Conservation (phyloP, 2,113 vertebrate genomes). For the Capreolus pygargus region DNA sequence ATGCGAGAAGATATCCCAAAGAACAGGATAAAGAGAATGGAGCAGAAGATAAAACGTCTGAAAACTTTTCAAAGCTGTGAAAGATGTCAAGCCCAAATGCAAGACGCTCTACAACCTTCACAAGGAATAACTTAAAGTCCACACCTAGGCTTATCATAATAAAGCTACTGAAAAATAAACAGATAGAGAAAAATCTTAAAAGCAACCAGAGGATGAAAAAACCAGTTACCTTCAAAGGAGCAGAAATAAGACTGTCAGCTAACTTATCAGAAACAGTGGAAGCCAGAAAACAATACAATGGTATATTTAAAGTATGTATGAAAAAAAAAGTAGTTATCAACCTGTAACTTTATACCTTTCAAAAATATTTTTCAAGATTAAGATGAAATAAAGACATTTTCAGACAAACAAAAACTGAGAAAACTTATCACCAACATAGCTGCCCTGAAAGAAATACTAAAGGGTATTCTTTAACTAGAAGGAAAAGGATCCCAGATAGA, state of each 20-base stretch:
- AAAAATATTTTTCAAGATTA: neutral
- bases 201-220: neutral
- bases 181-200: neutral
- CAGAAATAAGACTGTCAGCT: neutral
- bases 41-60: neutral
- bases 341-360: neutral
- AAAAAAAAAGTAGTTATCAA: neutral
- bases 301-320: neutral
- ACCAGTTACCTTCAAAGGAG: neutral
- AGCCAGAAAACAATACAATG: neutral
- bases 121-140: neutral
- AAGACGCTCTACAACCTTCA: constrained; percentile 12
- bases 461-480: neutral
- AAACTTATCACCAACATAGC: neutral
- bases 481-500: neutral
- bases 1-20: neutral
- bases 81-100: neutral
- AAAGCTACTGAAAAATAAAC: neutral
- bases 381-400: neutral
- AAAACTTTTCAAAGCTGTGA: neutral
- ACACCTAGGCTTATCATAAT: neutral
- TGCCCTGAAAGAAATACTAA: neutral
- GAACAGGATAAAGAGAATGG: neutral
- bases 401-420: neutral
- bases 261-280: constrained; percentile 21